Conservation (phyloP, 2,888 invertebrate species). For the Amorpha juglandis region DNA sequence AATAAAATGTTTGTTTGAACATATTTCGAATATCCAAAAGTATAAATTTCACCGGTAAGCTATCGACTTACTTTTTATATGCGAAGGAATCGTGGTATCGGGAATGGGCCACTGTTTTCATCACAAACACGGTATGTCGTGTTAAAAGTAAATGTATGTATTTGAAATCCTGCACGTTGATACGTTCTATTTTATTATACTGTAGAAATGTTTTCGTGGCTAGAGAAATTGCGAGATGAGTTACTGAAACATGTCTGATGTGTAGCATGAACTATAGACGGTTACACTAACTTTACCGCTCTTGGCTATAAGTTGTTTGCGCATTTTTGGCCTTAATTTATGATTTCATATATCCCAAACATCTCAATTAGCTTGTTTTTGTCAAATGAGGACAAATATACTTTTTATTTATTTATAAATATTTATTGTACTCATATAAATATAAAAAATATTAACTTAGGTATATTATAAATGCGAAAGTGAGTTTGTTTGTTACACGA, state of each 20-base stretch:
- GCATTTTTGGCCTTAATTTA: too few species aligned
- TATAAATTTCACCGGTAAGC: slow-evolving; percentile 82
- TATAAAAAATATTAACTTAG: too few species aligned
- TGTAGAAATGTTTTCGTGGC: neutral
- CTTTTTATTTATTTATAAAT: too few species aligned
- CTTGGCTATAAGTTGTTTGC: too few species aligned
- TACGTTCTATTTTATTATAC: slow-evolving; percentile 11
- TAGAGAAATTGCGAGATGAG: neutral
- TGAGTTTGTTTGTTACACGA: too few species aligned
- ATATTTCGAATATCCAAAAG: slow-evolving; percentile 84
- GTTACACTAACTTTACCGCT: too few species aligned
- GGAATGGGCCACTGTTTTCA: slow-evolving; percentile 79
- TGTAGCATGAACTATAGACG: neutral
- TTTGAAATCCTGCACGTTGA: slow-evolving; percentile 11
- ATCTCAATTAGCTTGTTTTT: too few species aligned
- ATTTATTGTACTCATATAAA: too few species aligned
- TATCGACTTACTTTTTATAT: slow-evolving; percentile 85
- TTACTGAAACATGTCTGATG: neutral
- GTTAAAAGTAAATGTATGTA: slow-evolving; percentile 33
- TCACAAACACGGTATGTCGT: slow-evolving; percentile 70
- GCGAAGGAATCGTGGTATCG: slow-evolving; percentile 72
- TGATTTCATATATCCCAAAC: too few species aligned
- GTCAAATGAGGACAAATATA: too few species aligned
- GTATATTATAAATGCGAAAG: too few species aligned
- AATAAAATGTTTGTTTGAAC: slow-evolving; percentile 56